A percentile compares a stretch with the other conserved stretches of the same genome.
Conservation (phyloP, 1,140 invertebrate species). For the Panagrolaimus sp. region DNA sequence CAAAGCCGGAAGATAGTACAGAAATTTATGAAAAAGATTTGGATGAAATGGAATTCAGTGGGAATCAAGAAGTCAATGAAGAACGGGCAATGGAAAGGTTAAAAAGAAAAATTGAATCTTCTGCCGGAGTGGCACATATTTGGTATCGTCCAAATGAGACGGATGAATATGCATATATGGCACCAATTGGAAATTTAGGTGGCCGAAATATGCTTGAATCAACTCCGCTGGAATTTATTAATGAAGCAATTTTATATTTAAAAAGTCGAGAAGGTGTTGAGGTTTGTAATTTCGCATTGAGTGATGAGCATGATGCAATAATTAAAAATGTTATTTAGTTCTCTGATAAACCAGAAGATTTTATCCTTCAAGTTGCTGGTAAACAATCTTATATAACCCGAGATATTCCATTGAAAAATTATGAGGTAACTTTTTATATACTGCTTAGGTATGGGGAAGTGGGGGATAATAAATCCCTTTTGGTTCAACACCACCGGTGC, state of each 20-base stretch:
- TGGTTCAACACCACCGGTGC: too few species aligned
- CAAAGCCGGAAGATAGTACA: constrained; percentile 5
- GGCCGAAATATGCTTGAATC: not conserved
- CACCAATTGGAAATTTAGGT: constrained; percentile 18
- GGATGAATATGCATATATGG: not conserved
- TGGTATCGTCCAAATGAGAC: constrained; percentile 18
- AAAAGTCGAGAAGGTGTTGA: not conserved
- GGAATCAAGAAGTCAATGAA: constrained; percentile 44
- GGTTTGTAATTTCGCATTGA: not conserved
- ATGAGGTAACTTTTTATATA: constrained; percentile 15
- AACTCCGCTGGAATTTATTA: not conserved
- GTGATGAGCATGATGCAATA: not conserved
- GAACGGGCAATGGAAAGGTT: constrained; percentile 33
- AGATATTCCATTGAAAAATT: constrained; percentile 4
- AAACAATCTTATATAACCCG: not conserved
- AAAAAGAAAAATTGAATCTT: constrained; percentile 35
- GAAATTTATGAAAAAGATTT: constrained; percentile 16
- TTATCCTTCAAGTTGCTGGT: constrained; percentile 5
- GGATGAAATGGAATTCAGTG: constrained; percentile 29
- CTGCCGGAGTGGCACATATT: constrained; percentile 36
- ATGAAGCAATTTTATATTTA: not conserved
- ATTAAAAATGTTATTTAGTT: not conserved
- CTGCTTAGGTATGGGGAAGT: too few species aligned
- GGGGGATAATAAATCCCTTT: too few species aligned
- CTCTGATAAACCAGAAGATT: not conserved